Conservation (phyloP, 2,113 vertebrate species). For the Campylorhamphus procurvoides region DNA sequence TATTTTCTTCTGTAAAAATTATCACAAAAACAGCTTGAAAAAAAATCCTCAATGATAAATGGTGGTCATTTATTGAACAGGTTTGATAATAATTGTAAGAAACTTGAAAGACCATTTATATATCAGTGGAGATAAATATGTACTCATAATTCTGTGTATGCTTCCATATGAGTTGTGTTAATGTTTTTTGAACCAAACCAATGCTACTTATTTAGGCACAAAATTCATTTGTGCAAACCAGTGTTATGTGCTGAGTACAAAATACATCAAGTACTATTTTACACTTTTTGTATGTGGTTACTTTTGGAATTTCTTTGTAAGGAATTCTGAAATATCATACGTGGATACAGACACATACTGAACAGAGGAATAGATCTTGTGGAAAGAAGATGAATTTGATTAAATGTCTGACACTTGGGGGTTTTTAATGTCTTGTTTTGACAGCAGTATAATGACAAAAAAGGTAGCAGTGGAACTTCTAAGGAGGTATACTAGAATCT, state of each 20-base stretch:
- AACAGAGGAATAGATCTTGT: not conserved
- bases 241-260: not conserved
- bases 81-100: not conserved
- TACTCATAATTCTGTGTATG: not conserved
- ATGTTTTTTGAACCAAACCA: not conserved
- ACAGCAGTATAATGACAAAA: not conserved
- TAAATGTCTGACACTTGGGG: not conserved
- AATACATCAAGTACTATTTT: not conserved
- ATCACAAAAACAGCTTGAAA: not conserved
- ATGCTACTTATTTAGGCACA: not conserved
- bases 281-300: not conserved
- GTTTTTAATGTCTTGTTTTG: not conserved
- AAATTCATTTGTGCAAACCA: not conserved
- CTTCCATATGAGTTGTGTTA: not conserved
- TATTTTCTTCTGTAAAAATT: not conserved
- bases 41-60: not conserved
- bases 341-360: not conserved
- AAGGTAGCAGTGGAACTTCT: not conserved
- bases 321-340: not conserved
- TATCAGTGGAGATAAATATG: not conserved
- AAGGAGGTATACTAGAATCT: not conserved
- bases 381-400: not conserved
- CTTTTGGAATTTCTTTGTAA: not conserved
- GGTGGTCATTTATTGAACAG: not conserved
- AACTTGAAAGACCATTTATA: not conserved